Base-by-base conservation (phyloP, 2,888 invertebrate species). In the Ophion ventricosus region DNA sequence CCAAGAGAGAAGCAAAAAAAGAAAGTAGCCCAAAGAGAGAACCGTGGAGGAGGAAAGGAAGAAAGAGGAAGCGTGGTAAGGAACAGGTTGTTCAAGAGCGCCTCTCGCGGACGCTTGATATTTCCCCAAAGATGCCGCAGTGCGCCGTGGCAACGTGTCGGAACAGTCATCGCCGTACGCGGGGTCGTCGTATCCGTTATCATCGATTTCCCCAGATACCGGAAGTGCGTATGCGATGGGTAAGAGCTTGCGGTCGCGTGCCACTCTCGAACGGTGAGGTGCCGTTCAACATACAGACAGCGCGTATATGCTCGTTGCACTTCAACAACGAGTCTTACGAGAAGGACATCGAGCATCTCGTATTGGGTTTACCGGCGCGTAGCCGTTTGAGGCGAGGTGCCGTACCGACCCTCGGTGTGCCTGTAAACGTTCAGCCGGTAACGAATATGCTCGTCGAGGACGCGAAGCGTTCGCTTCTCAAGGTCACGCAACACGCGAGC, bases 191-290 rank as follows among this genome's bases (percentile, higher is more conserved):
- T 81, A 94, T 95, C 85, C 94, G 95, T 79, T 95, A 95, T 92
- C 95, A 95, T 91, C 94, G 95, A 86, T 95, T 95, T 91, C 95
- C 95, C 49, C 94, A 94, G 86, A 95, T 95, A 91, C 93, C 93
- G 87, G 92, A 93, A 88, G 94, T 94, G 64, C 94, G 95, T 75
- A 91, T 93, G 73, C 92, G 93, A 78, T 95, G 95, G 95, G 92
- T 95, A 64, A 92, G 93, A 87, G 94, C 94, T 43, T 95, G 95
- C 90, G 95, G 95, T 61, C 94, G 95, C 84, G 92, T 91, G 85
- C 93, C 94, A 79, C 93, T 93, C 83, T 87, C 92, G 74, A 93
- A 93, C 86, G 93, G 93, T 85, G 92, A 92, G 29, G 89, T 91
- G 82, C 92, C 93, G 73, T 93, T 93, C 90, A 95, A 95, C 91